These are phyloP conservation scores for Montipora cactus DNA, from an alignment of 64 coral and sea anemone genomes.

Conservation along the genomic window DNA sequence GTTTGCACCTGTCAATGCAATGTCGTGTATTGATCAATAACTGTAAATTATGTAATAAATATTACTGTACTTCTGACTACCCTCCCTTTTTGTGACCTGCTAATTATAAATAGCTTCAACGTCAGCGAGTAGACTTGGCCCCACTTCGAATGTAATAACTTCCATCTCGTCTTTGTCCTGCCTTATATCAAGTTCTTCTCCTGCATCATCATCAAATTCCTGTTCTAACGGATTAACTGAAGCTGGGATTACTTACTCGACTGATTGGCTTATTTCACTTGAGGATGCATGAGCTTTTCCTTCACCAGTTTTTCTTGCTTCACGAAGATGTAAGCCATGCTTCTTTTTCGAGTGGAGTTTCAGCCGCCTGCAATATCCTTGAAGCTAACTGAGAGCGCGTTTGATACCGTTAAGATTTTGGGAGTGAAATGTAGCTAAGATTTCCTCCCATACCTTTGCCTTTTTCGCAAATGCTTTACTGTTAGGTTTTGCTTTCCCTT, in stretches of 20 bases:
- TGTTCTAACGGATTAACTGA: slow-evolving; percentile 20
- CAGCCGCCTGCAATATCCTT: slow-evolving; percentile 39
- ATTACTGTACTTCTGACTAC: too few relatives aligned
- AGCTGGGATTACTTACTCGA: neutral
- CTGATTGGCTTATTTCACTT: slow-evolving; percentile 13
- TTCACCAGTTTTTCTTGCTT: slow-evolving; percentile 27
- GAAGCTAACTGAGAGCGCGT: neutral
- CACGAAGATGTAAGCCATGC: slow-evolving; percentile 12
- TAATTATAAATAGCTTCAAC: too few relatives aligned
- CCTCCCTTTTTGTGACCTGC: too few relatives aligned
- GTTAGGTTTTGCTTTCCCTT: neutral
- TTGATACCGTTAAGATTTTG: slow-evolving; percentile 21
- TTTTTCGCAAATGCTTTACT: neutral
- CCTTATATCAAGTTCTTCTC: neutral
- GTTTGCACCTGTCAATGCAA: too few relatives aligned
- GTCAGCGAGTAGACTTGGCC: too few relatives aligned
- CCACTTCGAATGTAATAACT: too few relatives aligned
- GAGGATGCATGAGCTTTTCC: slow-evolving; percentile 21
- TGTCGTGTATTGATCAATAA: too few relatives aligned
- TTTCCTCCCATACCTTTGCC: slow-evolving; percentile 9
- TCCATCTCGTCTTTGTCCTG: too few relatives aligned
- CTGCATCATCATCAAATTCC: slow-evolving; percentile 31
- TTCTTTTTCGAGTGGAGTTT: slow-evolving; percentile 37
- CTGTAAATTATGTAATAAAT: too few relatives aligned
- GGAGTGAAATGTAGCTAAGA: neutral